Conservation (phyloP, 2,888 invertebrate genomes). For the Corythucha ciliata region DNA sequence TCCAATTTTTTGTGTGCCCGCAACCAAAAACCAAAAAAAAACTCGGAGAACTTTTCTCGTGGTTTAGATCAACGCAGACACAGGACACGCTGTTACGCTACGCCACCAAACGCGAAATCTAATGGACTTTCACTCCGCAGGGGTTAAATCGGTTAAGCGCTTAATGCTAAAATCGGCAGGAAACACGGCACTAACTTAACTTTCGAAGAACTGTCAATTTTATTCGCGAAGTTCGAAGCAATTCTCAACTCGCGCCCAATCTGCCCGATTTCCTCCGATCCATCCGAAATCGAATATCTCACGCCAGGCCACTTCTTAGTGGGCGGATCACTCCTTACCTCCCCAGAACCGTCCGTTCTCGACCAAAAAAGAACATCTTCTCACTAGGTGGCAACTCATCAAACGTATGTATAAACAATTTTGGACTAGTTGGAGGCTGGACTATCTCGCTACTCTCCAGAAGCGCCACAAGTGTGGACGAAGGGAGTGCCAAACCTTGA, state of each 20-base stretch:
- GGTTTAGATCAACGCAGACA: slow-evolving; percentile 2
- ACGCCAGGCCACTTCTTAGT: slow-evolving; percentile 39
- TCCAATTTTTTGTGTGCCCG: slow-evolving; percentile 39
- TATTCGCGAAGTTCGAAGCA: slow-evolving; percentile 36
- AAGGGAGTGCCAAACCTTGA: slow-evolving; percentile 2
- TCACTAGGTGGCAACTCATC: slow-evolving; percentile 31
- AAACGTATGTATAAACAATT: slow-evolving; percentile 27
- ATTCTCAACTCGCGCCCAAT: slow-evolving; percentile 38
- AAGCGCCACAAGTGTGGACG: slow-evolving; percentile 23
- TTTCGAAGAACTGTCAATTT: slow-evolving; percentile 36
- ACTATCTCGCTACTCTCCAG: slow-evolving; percentile 25
- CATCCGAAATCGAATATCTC: slow-evolving; percentile 31
- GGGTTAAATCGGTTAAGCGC: slow-evolving; percentile 36
- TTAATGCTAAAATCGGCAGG: slow-evolving; percentile 33
- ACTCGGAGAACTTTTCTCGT: slow-evolving; percentile 9
- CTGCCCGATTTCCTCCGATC: slow-evolving; percentile 33
- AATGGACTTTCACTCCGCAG: slow-evolving; percentile 21
- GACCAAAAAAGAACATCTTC: slow-evolving; percentile 24
- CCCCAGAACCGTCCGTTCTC: slow-evolving; percentile 33
- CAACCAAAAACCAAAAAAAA: no score
- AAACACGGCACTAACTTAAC: slow-evolving; percentile 32
- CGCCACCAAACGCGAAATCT: slow-evolving; percentile 37
- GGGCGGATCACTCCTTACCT: slow-evolving; percentile 28
- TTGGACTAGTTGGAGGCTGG: slow-evolving; percentile 32
- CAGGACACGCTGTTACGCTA: slow-evolving; percentile 27